A percentile compares a stretch with the other conserved stretches of the same genome.
Conservation (phyloP, 2,797 vertebrate species). For the Anniella stebbinsi region DNA sequence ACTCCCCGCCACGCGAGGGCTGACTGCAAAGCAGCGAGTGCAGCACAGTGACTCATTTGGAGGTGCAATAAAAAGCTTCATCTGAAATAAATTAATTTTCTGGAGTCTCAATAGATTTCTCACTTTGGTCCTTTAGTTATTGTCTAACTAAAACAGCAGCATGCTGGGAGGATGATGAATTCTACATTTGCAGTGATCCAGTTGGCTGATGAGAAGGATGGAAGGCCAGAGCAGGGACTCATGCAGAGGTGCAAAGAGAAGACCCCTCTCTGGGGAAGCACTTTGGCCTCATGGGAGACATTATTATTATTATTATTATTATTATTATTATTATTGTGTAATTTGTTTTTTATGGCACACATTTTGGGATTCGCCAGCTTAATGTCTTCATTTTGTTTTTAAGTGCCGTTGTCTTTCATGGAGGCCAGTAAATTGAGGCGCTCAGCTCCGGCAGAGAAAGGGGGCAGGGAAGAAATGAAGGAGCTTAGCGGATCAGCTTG, state of each 20-base stretch:
- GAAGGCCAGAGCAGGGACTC: neutral
- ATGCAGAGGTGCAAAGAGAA: neutral
- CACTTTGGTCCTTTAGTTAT: too few species aligned
- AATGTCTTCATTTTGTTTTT: neutral
- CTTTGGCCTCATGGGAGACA: neutral
- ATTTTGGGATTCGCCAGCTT: neutral
- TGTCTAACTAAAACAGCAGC: neutral
- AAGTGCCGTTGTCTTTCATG: neutral
- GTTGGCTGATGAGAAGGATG: neutral
- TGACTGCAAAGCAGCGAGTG: neutral
- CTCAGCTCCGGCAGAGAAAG: neutral
- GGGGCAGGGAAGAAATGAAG: constrained; percentile 2
- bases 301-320: too few species aligned
- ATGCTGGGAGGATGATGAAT: neutral
- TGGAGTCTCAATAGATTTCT: too few species aligned
- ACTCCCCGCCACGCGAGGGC: neutral
- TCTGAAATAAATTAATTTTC: neutral
- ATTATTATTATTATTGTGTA: neutral
- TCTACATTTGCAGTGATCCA: neutral
- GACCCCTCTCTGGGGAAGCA: neutral
- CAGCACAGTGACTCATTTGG: neutral
- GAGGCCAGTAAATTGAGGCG: neutral
- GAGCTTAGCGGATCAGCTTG: constrained; percentile 9
- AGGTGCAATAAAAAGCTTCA: neutral
- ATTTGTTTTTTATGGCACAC: neutral